Evolutionary conservation across 2,113 vertebrate species (phyloP).

Genomic region (Cynopterus brachyotis): DNA sequence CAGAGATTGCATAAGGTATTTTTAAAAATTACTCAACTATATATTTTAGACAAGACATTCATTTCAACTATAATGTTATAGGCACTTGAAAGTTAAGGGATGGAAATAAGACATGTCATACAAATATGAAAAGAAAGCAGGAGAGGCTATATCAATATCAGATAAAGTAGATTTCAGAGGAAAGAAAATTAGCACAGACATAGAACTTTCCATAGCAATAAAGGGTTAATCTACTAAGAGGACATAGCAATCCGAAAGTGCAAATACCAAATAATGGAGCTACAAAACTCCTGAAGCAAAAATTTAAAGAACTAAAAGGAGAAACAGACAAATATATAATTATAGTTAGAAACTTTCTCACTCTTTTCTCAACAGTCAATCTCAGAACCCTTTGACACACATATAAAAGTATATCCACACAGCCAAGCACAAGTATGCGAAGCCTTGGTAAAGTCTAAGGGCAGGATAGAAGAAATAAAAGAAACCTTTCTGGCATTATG

Average conservation of each 20-base stretch:
- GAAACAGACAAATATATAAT: background rate
- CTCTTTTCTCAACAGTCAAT: background rate
- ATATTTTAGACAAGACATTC: background rate
- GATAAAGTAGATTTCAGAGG: background rate
- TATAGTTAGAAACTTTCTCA: background rate
- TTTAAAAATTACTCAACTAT: background rate
- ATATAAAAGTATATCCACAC: background rate
- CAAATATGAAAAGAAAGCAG: background rate
- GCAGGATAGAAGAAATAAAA: background rate
- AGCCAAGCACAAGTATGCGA: background rate
- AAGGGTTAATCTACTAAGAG: background rate
- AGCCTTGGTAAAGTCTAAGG: background rate
- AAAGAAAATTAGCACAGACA: background rate
- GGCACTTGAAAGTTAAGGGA: background rate
- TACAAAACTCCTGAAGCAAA: background rate
- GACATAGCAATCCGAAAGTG: background rate
- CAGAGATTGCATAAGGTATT: background rate
- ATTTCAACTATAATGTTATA: background rate
- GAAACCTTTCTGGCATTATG: background rate
- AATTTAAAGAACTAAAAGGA: background rate
- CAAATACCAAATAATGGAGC: background rate
- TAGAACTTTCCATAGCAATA: background rate
- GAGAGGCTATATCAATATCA: background rate
- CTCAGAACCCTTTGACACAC: background rate
- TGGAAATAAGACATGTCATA: background rate